phyloP scores from a whole-genome alignment of 1,140 invertebrate species.

The Augochlora pura region DNA sequence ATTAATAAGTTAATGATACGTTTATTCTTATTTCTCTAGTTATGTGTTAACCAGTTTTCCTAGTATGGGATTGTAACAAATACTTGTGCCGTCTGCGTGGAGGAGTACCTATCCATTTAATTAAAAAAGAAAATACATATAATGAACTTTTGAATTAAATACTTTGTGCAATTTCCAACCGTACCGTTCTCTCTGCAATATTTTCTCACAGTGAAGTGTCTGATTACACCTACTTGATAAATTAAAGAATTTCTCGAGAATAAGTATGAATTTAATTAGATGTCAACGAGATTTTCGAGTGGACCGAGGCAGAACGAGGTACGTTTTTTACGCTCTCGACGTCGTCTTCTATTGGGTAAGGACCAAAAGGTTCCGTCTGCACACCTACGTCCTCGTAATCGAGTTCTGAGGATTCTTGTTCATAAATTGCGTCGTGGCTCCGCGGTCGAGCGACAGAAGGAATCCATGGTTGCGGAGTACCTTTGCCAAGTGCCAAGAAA shows the following conservation, averaged over 20 bases:
- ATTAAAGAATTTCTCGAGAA: neutral
- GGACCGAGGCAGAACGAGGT: conserved; percentile 66
- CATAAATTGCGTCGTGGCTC: conserved; percentile 78
- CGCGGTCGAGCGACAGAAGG: conserved; percentile 75
- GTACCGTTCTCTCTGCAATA: no score
- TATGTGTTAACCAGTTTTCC: neutral
- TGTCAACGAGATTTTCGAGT: conserved; percentile 66
- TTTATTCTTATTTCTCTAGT: conserved; percentile 9
- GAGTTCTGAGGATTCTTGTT: conserved; percentile 75
- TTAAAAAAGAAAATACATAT: neutral
- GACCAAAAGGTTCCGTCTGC: conserved; percentile 76
- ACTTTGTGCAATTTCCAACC: neutral
- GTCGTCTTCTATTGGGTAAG: conserved; percentile 69
- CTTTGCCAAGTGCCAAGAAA: conserved; percentile 82
- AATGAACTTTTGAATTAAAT: neutral
- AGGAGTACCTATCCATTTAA: neutral
- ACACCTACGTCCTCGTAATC: conserved; percentile 79
- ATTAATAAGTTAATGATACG: conserved; percentile 1
- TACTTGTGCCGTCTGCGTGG: neutral
- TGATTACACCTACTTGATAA: neutral
- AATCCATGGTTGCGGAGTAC: conserved; percentile 82
- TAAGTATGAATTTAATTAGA: conserved; percentile 34
- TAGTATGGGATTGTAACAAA: neutral
- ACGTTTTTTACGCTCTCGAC: conserved; percentile 67
- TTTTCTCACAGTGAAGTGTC: neutral